Evolutionary conservation across 2,797 vertebrate species (phyloP).

Genomic region (Coreius guichenoti): DNA sequence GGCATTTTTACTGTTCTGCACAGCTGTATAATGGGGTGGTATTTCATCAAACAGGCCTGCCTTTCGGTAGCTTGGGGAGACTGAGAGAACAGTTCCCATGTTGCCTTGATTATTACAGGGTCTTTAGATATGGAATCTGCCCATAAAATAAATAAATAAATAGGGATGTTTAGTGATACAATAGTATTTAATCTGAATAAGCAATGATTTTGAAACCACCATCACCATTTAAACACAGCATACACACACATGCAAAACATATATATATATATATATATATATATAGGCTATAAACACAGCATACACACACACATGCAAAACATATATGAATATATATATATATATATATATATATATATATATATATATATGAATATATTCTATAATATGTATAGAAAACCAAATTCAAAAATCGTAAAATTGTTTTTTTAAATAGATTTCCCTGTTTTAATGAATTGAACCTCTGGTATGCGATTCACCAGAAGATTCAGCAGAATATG

Average conservation of each 20-base stretch:
- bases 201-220: background rate
- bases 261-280: background rate
- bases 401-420: background rate
- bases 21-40: conserved; percentile 88
- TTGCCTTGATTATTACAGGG: conserved; percentile 53
- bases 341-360: no score
- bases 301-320: no score
- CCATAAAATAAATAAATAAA: background rate
- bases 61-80: conserved; percentile 94
- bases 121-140: conserved; percentile 12
- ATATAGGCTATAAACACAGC: no score
- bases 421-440: background rate
- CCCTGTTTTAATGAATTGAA: background rate
- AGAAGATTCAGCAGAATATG: conserved; percentile 67
- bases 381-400: background rate
- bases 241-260: background rate
- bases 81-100: conserved; percentile 92
- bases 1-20: conserved; percentile 92
- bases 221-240: background rate
- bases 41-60: conserved; percentile 90
- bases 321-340: no score
- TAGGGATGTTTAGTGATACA: background rate
- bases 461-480: background rate
- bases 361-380: background rate
- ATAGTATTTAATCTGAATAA: background rate